phyloP scores from a whole-genome alignment of 2,888 invertebrate genomes.

The Tenthredo livida region DNA sequence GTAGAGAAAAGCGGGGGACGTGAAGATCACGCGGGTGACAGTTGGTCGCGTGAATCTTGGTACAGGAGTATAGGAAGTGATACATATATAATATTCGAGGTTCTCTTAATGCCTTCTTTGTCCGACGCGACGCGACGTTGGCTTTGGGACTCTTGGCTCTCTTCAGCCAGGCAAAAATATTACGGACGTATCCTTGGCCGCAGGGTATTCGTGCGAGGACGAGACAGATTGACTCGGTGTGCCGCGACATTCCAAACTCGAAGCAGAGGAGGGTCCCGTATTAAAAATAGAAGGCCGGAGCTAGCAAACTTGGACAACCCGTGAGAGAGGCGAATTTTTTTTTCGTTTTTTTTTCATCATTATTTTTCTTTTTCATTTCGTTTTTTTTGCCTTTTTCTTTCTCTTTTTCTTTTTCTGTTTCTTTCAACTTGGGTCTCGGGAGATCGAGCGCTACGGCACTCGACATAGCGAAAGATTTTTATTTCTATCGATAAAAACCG shows the following conservation, averaged over 20 bases:
- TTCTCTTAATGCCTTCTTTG: background rate
- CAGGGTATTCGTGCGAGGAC: slow-evolving; percentile 17
- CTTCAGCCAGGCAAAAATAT: slow-evolving; percentile 1
- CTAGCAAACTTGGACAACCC: slow-evolving; percentile 43
- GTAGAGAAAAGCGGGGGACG: background rate
- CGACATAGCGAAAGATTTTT: slow-evolving; percentile 24
- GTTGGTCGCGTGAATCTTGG: background rate
- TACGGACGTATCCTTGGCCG: slow-evolving; percentile 25
- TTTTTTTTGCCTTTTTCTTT: background rate
- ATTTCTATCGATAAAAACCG: slow-evolving; percentile 6
- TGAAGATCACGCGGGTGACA: background rate
- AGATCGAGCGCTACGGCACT: background rate
- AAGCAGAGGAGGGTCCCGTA: slow-evolving; percentile 27
- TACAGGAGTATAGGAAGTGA: background rate
- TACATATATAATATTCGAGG: background rate
- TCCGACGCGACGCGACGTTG: too few relatives aligned
- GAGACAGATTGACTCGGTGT: slow-evolving; percentile 49
- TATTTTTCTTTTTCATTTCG: too few relatives aligned
- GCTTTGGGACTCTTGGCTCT: background rate
- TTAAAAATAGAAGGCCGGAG: slow-evolving; percentile 37
- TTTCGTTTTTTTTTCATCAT: background rate
- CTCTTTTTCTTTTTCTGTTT: background rate
- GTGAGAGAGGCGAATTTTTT: slow-evolving; percentile 40
- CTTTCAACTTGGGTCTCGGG: background rate
- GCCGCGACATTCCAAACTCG: slow-evolving; percentile 41